Conservation (phyloP, 2,113 vertebrate species). For the Accipiter virgatus region DNA sequence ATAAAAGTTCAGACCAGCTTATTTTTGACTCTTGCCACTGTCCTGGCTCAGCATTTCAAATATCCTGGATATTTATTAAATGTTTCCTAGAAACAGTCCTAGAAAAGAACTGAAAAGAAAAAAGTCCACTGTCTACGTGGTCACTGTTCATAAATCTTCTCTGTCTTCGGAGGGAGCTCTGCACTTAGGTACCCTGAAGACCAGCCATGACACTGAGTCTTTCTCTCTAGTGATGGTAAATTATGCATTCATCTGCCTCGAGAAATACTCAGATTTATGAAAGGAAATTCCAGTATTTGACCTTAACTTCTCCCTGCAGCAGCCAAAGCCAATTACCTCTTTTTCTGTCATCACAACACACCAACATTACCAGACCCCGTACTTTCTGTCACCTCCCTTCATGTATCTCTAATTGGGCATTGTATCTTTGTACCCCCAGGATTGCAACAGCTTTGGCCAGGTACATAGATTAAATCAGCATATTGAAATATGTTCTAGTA, state of each 20-base stretch:
- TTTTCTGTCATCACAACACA: background rate
- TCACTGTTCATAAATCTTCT: background rate
- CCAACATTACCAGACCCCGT: background rate
- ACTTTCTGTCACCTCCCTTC: background rate
- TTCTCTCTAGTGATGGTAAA: background rate
- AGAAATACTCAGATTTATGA: background rate
- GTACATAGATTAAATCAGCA: constrained; percentile 63
- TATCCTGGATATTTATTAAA: background rate
- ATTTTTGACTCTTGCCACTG: background rate
- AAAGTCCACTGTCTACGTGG: background rate
- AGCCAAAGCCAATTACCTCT: background rate
- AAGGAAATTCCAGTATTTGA: background rate
- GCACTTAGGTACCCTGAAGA: background rate
- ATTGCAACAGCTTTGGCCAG: background rate
- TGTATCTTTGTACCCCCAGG: background rate
- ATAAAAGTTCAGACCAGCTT: background rate
- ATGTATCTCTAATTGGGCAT: background rate
- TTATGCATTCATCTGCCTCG: background rate
- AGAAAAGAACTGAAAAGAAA: background rate
- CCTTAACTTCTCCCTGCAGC: background rate
- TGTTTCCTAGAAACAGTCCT: background rate
- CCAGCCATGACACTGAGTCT: background rate
- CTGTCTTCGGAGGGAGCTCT: background rate
- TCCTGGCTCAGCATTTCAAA: background rate
- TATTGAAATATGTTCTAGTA: constrained; percentile 51